These are phyloP conservation scores for Dichetophora obliterata DNA, from an alignment of 2,888 invertebrate species.

Conservation along the genomic window DNA sequence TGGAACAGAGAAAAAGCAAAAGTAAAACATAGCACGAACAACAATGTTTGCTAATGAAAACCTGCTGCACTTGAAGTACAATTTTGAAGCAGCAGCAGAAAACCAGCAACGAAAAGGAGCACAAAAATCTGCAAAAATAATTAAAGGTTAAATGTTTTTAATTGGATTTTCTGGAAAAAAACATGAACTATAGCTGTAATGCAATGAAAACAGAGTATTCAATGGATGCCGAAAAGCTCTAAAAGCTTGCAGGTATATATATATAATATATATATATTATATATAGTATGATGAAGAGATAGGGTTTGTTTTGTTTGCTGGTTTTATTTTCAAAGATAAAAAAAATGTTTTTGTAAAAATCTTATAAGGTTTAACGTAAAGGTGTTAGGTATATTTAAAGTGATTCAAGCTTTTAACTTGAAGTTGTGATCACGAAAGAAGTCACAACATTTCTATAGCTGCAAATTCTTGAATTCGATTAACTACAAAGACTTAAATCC, in stretches of 20 bases:
- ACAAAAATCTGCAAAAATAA: constrained; percentile 18
- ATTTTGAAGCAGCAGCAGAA: not conserved
- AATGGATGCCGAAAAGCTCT: not conserved
- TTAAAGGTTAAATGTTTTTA: constrained; percentile 38
- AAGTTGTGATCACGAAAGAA: too few species aligned
- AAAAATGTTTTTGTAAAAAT: too few species aligned
- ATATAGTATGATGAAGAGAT: not conserved
- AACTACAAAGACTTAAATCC: too few species aligned
- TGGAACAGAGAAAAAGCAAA: not conserved
- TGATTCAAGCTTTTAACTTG: too few species aligned
- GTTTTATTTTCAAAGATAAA: too few species aligned
- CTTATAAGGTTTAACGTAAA: too few species aligned
- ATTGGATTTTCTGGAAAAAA: constrained; percentile 23
- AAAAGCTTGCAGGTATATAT: not conserved
- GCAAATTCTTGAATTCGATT: too few species aligned
- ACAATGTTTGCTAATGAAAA: constrained; percentile 7
- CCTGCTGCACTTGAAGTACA: not conserved
- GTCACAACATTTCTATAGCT: too few species aligned
- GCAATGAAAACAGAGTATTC: not conserved
- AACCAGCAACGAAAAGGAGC: not conserved
- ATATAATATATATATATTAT: not conserved
- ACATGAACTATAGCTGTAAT: not conserved
- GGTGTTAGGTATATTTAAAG: too few species aligned
- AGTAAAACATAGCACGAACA: not conserved
- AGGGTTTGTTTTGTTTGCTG: not conserved